Conservation (phyloP, 2,888 invertebrate species). For the Plagiodera versicolora region DNA sequence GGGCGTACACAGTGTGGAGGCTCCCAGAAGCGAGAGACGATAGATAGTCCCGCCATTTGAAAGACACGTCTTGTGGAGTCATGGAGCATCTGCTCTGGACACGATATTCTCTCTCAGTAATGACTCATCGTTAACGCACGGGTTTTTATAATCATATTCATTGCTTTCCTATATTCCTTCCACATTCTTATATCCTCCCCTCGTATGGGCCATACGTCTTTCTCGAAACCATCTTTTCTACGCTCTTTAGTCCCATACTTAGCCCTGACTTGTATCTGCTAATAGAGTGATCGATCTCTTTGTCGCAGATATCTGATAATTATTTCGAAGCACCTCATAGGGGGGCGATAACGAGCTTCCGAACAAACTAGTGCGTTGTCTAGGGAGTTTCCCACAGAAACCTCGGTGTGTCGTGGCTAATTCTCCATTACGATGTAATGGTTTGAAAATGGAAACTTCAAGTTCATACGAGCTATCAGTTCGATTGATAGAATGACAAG, state of each 20-base stretch:
- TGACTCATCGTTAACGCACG: too few relatives aligned
- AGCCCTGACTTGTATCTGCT: slow-evolving; percentile 12
- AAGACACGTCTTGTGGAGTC: too few relatives aligned
- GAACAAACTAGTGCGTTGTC: slow-evolving; percentile 4
- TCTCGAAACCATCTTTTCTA: slow-evolving; percentile 7
- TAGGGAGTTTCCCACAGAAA: background rate
- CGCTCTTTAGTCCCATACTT: slow-evolving; percentile 26
- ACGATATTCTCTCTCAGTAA: too few relatives aligned
- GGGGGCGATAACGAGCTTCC: slow-evolving; percentile 22
- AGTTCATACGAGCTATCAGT: background rate
- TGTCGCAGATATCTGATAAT: slow-evolving; percentile 23
- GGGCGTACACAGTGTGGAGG: too few relatives aligned
- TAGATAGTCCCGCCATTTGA: too few relatives aligned
- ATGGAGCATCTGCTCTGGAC: too few relatives aligned
- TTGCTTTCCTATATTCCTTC: too few relatives aligned
- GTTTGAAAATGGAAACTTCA: background rate
- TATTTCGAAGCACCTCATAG: slow-evolving; percentile 23
- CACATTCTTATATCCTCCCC: background rate
- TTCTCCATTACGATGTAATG: background rate
- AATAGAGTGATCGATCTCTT: slow-evolving; percentile 22
- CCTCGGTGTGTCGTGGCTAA: background rate
- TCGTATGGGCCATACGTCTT: background rate
- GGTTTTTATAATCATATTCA: too few relatives aligned
- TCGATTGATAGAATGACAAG: background rate
- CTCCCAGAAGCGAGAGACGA: too few relatives aligned